Evolutionary conservation across 2,113 vertebrate species (phyloP).

Genomic region (Ameiurus melas): DNA sequence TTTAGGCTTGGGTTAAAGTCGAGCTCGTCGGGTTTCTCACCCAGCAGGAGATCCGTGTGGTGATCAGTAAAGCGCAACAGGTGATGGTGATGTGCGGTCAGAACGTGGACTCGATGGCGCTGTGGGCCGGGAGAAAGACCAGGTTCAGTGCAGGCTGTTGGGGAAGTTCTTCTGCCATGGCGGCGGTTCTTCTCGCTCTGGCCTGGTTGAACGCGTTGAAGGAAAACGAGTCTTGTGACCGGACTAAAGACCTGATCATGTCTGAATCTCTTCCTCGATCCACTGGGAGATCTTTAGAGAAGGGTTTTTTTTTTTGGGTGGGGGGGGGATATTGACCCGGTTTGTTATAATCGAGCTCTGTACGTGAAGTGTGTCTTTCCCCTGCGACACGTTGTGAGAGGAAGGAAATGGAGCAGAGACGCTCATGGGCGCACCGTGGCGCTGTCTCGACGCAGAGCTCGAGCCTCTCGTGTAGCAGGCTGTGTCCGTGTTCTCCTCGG

Average conservation of each 20-base stretch:
- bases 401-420: not conserved
- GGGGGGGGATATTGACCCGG: too few relatives aligned
- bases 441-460: not conserved
- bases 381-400: not conserved
- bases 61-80: constrained; percentile 20
- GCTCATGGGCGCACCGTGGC: not conserved
- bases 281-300: too few relatives aligned
- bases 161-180: constrained; percentile 43
- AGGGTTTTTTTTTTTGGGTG: too few relatives aligned
- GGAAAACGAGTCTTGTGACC: constrained; percentile 22
- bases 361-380: not conserved
- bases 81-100: not conserved
- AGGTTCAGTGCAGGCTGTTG: not conserved
- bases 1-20: not conserved
- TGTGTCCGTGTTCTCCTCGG: too few relatives aligned
- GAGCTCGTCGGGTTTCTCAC: too few relatives aligned
- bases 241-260: not conserved
- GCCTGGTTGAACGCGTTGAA: constrained; percentile 19
- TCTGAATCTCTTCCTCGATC: not conserved
- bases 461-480: not conserved
- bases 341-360: too few relatives aligned
- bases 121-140: not conserved
- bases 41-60: too few relatives aligned
- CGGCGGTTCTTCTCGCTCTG: constrained; percentile 13
- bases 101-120: not conserved